Evolutionary conservation across 2,888 invertebrate species (phyloP).

Genomic region (Acanthoscelides obtectus): DNA sequence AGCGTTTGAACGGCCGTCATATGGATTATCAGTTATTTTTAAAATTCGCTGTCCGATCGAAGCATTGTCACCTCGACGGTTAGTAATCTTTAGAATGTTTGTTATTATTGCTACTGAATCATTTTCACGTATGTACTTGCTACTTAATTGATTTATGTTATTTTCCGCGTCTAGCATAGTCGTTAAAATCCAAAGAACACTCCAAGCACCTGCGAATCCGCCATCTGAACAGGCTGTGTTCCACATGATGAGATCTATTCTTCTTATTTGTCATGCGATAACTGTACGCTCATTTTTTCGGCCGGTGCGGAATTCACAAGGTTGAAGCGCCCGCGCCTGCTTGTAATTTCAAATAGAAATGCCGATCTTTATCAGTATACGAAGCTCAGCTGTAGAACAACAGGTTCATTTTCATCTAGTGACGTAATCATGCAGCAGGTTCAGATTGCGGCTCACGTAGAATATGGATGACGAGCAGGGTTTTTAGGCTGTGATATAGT

Average conservation of each 20-base stretch:
- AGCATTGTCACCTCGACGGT: too few relatives aligned
- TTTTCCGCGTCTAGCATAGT: too few relatives aligned
- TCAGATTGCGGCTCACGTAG: neutral
- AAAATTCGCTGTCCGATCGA: too few relatives aligned
- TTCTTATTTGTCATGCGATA: neutral
- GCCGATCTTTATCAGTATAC: neutral
- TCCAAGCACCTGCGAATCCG: neutral
- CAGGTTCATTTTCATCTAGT: neutral
- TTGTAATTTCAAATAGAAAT: neutral
- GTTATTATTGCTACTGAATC: too few relatives aligned
- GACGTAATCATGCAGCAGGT: neutral
- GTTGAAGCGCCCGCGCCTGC: neutral
- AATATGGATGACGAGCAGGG: too few relatives aligned
- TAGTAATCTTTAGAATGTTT: too few relatives aligned
- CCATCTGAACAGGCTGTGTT: neutral
- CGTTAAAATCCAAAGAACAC: too few relatives aligned
- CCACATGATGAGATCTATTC: neutral
- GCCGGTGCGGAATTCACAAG: neutral
- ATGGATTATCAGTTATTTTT: too few relatives aligned
- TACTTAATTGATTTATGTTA: too few relatives aligned
- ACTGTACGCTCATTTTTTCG: neutral
- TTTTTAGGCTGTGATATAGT: too few relatives aligned
- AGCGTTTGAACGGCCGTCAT: too few relatives aligned
- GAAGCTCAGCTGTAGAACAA: neutral
- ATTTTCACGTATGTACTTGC: too few relatives aligned